Evolutionary conservation across 2,113 vertebrate genomes (phyloP), one percentile per base, ranked within the genome.

Genomic region (Antidorcas marsupialis): DNA sequence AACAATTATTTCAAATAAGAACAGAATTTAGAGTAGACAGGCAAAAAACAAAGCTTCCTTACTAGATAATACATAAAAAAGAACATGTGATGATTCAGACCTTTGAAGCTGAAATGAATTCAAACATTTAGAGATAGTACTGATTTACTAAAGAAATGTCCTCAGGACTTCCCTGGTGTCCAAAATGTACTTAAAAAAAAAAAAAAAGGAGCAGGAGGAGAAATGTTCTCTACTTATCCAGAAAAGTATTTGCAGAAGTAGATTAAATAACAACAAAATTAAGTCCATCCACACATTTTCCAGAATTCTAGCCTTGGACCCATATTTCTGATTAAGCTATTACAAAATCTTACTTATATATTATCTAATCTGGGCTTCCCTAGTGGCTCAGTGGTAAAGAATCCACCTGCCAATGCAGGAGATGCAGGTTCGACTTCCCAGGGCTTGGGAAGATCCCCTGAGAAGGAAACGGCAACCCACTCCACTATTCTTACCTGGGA

Each of bases 1-100:
- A 97, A 87, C 64, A 93, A 96, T 81, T 57, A 95, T 60, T 87
- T 92, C 50, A 96, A 97, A 55, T 84, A 87, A 89, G 2, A 92
- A 86, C 23, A 97, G 15, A 91, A 98, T 59, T 83, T 94, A 93
- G 13, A 52, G 21, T 8, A 87, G 39, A 64, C 4, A 89, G 25
- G 64, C 21, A 96, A 81, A 52, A 92, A 55, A 8, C 30, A 85
- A 87, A 86, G 28, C 15, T 93, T 95, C 62, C 95, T 92, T 93
- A 89, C 17, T 12, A 76, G 52, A 59, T 81, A 92, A 84, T 47
- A 52, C 14, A 94, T 21, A 87, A 43, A 59, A 25, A 87, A 87
- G 19, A 95, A 50, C 30, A 91, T 71, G n/a, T 17, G 16, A 62
- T 43, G 30, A 94, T 50, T 91, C 53, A 74, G 5, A 94, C 28